These are phyloP conservation scores for Procambarus virginalis DNA, from an alignment of 1,140 invertebrate genomes.

Conservation along the genomic window DNA sequence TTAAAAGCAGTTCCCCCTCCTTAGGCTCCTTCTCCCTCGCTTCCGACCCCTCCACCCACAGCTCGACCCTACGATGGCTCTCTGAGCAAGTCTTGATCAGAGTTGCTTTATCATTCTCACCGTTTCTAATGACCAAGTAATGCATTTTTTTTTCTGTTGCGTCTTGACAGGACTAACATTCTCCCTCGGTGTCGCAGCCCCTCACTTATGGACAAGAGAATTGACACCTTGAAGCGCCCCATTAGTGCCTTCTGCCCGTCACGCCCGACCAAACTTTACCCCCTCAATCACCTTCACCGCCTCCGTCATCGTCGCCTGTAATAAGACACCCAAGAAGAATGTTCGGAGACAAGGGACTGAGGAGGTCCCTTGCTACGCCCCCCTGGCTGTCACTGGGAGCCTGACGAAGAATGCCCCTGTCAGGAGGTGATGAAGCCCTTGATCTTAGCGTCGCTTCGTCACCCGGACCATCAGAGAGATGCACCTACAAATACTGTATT, in stretches of 20 bases:
- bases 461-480: constrained; percentile 47
- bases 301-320: constrained; percentile 51
- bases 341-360: constrained; percentile 16
- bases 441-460: constrained; percentile 32
- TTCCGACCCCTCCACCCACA: background rate
- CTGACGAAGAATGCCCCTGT: constrained; percentile 44
- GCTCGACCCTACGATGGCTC: background rate
- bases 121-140: constrained; percentile 24
- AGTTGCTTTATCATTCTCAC: constrained; percentile 8
- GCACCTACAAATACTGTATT: constrained; percentile 61
- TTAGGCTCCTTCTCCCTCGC: too few relatives aligned
- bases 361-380: background rate
- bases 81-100: background rate
- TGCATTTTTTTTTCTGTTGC: background rate
- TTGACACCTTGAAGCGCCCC: constrained; percentile 51
- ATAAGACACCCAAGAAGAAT: constrained; percentile 61
- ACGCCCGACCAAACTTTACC: constrained; percentile 28
- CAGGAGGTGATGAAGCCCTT: constrained; percentile 50
- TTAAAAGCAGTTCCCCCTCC: background rate
- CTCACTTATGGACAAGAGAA: constrained; percentile 43
- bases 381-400: background rate
- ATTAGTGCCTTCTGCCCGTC: constrained; percentile 60
- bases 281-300: constrained; percentile 62
- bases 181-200: background rate
- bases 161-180: background rate